phyloP scores from a whole-genome alignment of 2,888 invertebrate genomes.

The Slavum lentiscoides region DNA sequence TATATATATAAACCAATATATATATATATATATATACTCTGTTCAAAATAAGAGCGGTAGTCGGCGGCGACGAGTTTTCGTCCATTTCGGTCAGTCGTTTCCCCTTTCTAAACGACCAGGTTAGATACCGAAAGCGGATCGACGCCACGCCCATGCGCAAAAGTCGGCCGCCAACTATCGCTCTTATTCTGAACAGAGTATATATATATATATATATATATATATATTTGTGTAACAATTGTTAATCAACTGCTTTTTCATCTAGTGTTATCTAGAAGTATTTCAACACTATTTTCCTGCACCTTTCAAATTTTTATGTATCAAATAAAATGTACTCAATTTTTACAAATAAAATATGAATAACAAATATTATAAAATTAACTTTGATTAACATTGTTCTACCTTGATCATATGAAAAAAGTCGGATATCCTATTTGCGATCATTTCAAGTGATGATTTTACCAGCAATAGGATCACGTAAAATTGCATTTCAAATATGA shows the following conservation, averaged over 20 bases:
- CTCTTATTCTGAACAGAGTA: no score
- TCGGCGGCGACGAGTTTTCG: no score
- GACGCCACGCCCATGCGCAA: no score
- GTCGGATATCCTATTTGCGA: conserved; percentile 46
- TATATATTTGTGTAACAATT: background rate
- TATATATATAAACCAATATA: background rate
- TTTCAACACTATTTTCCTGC: conserved; percentile 1
- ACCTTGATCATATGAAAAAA: conserved; percentile 51
- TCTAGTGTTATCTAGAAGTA: background rate
- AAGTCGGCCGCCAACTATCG: no score
- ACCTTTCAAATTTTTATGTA: background rate
- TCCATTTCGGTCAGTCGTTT: no score
- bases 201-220: background rate
- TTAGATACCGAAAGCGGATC: no score
- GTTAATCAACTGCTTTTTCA: background rate
- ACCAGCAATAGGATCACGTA: conserved; percentile 46
- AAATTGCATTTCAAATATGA: conserved; percentile 50
- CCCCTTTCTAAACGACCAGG: no score
- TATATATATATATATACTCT: no score
- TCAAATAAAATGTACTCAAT: background rate
- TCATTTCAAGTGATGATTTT: conserved; percentile 50
- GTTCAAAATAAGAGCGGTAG: no score
- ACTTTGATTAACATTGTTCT: conserved; percentile 33
- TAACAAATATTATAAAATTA: conserved; percentile 36
- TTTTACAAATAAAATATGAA: conserved; percentile 7